phyloP scores from a whole-genome alignment of 2,113 vertebrate species.

The Macroglossus sobrinus region DNA sequence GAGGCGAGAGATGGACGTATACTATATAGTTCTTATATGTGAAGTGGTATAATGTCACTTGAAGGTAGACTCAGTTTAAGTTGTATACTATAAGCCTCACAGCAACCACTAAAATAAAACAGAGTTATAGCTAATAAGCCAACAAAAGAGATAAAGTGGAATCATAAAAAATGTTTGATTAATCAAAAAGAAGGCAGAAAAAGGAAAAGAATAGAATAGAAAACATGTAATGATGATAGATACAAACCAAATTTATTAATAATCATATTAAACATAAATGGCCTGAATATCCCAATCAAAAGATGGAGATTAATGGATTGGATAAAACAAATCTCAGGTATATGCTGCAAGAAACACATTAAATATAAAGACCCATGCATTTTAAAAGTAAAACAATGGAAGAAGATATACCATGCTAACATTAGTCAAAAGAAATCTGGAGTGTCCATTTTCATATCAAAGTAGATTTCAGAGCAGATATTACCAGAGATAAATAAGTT shows the following conservation, averaged over 20 bases:
- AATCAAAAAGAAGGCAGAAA: neutral
- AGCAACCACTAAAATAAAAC: neutral
- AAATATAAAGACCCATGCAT: neutral
- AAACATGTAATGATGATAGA: neutral
- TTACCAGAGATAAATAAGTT: neutral
- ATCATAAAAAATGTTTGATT: neutral
- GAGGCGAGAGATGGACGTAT: neutral
- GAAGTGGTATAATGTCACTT: neutral
- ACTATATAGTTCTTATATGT: neutral
- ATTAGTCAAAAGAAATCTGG: neutral
- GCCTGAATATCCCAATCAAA: neutral
- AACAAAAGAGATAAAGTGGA: neutral
- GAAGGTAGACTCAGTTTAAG: neutral
- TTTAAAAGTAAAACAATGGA: neutral
- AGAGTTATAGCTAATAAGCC: neutral
- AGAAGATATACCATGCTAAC: neutral
- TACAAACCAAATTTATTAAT: neutral
- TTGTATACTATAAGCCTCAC: neutral
- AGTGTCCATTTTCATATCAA: neutral
- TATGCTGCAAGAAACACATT: neutral
- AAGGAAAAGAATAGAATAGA: neutral
- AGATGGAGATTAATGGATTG: neutral
- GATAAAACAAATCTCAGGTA: neutral
- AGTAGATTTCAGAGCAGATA: neutral
- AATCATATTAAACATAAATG: neutral